phyloP scores from a whole-genome alignment of 2,113 vertebrate genomes.

The Syngnathoides biaculeatus region DNA sequence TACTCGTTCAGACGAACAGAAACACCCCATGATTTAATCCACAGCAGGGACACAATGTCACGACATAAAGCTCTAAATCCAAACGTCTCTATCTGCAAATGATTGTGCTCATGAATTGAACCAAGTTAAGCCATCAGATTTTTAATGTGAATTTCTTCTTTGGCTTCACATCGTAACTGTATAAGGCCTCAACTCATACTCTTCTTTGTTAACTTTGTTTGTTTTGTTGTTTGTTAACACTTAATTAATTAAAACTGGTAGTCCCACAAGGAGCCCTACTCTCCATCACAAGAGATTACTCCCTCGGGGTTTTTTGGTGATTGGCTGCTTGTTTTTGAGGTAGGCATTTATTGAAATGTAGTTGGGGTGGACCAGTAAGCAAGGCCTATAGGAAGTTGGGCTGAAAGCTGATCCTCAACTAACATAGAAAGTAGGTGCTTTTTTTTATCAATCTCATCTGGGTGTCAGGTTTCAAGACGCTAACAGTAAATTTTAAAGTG shows the following conservation, averaged over 20 bases:
- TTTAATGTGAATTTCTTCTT: background rate
- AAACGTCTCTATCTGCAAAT: conserved; percentile 50
- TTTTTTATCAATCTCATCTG: background rate
- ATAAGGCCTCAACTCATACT: background rate
- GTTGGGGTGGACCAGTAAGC: background rate
- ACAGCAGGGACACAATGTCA: conserved; percentile 30
- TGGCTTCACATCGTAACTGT: background rate
- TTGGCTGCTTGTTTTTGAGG: conserved; percentile 11
- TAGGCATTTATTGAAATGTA: background rate
- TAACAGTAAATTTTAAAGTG: background rate
- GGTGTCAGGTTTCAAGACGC: background rate
- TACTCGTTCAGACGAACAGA: conserved; percentile 1
- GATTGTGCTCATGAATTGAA: background rate
- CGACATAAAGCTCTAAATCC: conserved; percentile 11
- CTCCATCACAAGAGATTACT: conserved; percentile 42
- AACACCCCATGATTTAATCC: conserved; percentile 46
- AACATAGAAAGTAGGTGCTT: background rate
- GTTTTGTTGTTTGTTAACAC: too few relatives aligned
- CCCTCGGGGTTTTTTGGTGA: conserved; percentile 53
- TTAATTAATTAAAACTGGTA: conserved; percentile 45
- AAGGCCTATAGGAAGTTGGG: too few relatives aligned
- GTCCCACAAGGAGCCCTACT: conserved; percentile 19
- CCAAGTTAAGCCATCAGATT: background rate
- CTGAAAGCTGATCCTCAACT: too few relatives aligned
- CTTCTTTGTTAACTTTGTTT: conserved; percentile 1